A percentile compares a stretch with the other conserved stretches of the same genome.
Conservation (phyloP, 1,140 invertebrate genomes). For the Oscheius sp. region DNA sequence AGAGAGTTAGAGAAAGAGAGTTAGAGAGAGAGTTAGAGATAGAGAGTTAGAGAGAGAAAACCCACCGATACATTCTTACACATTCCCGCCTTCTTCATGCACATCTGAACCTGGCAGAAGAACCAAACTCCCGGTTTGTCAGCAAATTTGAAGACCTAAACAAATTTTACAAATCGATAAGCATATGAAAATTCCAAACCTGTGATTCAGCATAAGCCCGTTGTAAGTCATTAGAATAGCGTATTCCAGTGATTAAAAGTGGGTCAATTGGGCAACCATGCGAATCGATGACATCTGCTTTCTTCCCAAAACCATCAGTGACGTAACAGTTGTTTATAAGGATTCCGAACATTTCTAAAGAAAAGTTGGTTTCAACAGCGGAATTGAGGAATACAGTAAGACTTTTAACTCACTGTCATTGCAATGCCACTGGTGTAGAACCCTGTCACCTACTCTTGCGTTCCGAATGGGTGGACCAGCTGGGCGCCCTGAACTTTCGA, state of each 20-base stretch:
- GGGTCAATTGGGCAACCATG: constrained; percentile 55
- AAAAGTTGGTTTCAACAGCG: neutral
- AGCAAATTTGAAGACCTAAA: constrained; percentile 40
- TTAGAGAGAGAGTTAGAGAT: too few species aligned
- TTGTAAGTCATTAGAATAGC: constrained; percentile 56
- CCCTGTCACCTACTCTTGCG: constrained; percentile 55
- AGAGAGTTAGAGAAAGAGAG: too few species aligned
- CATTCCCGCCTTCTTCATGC: constrained; percentile 54
- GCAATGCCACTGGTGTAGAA: constrained; percentile 60
- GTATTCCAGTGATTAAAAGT: constrained; percentile 57
- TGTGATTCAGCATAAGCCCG: constrained; percentile 56
- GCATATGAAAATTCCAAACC: neutral
- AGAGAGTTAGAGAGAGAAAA: too few species aligned
- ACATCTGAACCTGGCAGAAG: constrained; percentile 61
- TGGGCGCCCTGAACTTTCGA: constrained; percentile 38
- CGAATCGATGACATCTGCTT: constrained; percentile 49
- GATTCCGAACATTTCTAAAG: constrained; percentile 59
- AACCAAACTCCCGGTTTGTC: constrained; percentile 59
- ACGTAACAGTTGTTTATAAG: constrained; percentile 60
- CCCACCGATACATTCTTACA: too few species aligned
- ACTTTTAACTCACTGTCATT: constrained; percentile 57
- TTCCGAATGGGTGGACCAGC: constrained; percentile 56
- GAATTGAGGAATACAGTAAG: neutral
- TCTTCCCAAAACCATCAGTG: constrained; percentile 55
- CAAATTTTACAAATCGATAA: neutral